These are phyloP conservation scores for Rhodophaea formosa DNA, from an alignment of 2,888 invertebrate species.

Conservation along the genomic window DNA sequence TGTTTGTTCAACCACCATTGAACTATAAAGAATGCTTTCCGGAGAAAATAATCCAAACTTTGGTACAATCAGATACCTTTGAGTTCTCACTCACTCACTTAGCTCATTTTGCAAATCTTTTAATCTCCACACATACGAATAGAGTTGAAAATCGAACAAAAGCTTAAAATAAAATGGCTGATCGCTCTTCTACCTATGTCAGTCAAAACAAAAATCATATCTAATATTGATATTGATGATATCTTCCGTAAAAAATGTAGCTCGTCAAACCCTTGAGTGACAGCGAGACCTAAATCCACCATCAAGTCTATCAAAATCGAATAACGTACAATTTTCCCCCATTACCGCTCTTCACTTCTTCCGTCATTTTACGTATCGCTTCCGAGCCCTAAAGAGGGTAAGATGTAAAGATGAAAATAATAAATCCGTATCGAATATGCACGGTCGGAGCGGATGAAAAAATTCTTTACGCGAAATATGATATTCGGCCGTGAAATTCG, in stretches of 20 bases:
- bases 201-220: background rate
- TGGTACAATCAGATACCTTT: no score
- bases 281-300: conserved; percentile 68
- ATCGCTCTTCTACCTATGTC: no score
- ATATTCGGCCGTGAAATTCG: conserved; percentile 62
- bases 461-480: conserved; percentile 51
- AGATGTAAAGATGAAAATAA: conserved; percentile 73
- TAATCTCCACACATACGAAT: no score
- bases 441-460: conserved; percentile 61
- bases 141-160: no score
- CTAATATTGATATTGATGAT: background rate
- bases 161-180: no score
- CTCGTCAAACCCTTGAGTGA: conserved; percentile 54
- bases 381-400: conserved; percentile 74
- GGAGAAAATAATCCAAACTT: background rate
- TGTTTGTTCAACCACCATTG: conserved; percentile 8
- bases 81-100: no score
- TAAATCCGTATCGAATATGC: conserved; percentile 79
- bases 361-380: conserved; percentile 80
- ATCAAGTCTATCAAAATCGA: conserved; percentile 79
- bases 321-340: conserved; percentile 79
- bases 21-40: background rate
- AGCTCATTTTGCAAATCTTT: no score
- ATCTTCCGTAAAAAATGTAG: conserved; percentile 27
- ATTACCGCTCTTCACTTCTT: conserved; percentile 78